Evolutionary conservation across 2,113 vertebrate genomes (phyloP).

Genomic region (Otolemur garnettii): DNA sequence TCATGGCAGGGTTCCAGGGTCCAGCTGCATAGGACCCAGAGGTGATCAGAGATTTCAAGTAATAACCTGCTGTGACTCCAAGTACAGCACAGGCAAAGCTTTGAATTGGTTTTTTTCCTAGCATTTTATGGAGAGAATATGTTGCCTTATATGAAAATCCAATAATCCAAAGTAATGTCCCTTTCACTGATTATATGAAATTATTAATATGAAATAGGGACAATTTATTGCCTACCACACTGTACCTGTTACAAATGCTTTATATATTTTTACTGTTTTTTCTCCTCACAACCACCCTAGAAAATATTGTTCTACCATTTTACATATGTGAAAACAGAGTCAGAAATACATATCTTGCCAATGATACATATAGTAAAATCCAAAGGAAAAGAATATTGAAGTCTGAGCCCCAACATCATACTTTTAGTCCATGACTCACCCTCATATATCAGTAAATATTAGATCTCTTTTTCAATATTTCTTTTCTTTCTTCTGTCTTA

Average conservation of each 20-base stretch:
- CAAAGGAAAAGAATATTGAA: background rate
- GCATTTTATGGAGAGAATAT: background rate
- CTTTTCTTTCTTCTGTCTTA: background rate
- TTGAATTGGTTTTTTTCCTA: background rate
- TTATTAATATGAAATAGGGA: background rate
- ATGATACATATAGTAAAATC: background rate
- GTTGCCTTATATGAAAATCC: background rate
- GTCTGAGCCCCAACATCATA: background rate
- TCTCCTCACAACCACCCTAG: background rate
- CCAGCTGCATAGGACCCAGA: background rate
- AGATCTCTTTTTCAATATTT: background rate
- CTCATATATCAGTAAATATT: background rate
- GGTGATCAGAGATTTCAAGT: background rate
- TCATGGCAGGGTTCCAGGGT: background rate
- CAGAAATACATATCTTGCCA: background rate
- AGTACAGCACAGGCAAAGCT: background rate
- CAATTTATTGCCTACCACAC: background rate
- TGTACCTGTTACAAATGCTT: background rate
- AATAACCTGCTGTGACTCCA: background rate
- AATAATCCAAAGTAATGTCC: background rate
- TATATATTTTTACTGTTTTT: slow-evolving; percentile 9
- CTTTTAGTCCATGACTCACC: background rate
- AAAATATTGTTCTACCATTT: background rate
- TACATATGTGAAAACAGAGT: background rate
- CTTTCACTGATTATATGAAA: background rate